Conservation (phyloP, 2,888 invertebrate species). For the Drosophila nigricruria region DNA sequence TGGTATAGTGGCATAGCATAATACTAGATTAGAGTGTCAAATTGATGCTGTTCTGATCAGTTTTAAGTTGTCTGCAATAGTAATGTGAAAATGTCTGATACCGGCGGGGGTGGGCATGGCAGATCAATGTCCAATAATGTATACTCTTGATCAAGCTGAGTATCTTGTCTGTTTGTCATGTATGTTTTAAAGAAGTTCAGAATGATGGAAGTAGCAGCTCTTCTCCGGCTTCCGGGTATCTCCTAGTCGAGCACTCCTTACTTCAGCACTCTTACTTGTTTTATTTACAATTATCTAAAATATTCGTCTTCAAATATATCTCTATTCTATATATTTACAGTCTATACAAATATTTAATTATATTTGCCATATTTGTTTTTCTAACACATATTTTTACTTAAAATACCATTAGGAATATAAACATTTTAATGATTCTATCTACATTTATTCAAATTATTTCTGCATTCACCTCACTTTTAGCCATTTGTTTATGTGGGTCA, state of each 20-base stretch:
- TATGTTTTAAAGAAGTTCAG: neutral
- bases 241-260: neutral
- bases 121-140: neutral
- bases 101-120: neutral
- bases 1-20: neutral
- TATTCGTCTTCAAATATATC: neutral
- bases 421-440: neutral
- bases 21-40: conserved; percentile 4
- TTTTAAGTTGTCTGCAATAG: neutral
- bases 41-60: neutral
- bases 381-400: neutral
- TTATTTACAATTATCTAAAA: neutral
- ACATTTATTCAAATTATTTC: neutral
- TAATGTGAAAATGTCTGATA: neutral
- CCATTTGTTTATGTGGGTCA: neutral
- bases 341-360: neutral
- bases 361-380: neutral
- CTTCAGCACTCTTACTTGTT: neutral
- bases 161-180: neutral
- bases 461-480: neutral
- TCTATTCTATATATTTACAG: neutral
- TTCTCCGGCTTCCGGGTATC: neutral
- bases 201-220: neutral
- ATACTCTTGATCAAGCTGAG: neutral
- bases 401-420: neutral